Evolutionary conservation across 2,113 vertebrate species (phyloP).

Genomic region (Ptychochromis oligacanthus): DNA sequence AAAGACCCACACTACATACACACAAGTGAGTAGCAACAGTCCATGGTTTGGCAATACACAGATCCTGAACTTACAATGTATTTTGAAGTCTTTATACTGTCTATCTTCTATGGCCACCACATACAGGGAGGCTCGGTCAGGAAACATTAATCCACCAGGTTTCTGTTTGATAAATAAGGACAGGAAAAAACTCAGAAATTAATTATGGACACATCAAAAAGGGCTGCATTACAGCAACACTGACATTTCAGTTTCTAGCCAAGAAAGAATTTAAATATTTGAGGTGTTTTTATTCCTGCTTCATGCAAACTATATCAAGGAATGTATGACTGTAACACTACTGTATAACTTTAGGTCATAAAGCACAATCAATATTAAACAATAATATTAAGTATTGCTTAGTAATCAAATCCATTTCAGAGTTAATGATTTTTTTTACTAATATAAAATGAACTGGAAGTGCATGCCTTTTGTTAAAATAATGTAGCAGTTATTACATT

Average conservation of each 20-base stretch:
- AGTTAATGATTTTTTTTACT: not conserved
- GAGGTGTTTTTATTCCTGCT: not conserved
- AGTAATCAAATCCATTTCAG: not conserved
- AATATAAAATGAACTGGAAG: not conserved
- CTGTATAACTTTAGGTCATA: not conserved
- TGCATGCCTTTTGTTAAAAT: too few relatives aligned
- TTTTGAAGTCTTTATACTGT: conserved; percentile 99
- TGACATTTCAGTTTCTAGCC: conserved; percentile 31
- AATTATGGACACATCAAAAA: conserved; percentile 24
- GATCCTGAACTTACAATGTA: conserved; percentile 90
- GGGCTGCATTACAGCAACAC: not conserved
- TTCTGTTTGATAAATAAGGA: conserved; percentile 91
- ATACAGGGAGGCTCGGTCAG: conserved; percentile 96
- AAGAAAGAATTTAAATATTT: conserved; percentile 8
- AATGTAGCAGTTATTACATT: too few relatives aligned
- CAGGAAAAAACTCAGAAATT: conserved; percentile 57
- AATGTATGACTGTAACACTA: not conserved
- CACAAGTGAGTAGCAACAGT: not conserved
- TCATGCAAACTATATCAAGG: not conserved
- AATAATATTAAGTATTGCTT: not conserved
- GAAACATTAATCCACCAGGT: conserved; percentile 98
- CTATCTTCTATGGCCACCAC: conserved; percentile 97
- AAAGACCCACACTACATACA: not conserved
- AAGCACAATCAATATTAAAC: not conserved
- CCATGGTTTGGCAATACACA: not conserved